A percentile compares a stretch with the other conserved stretches of the same genome.
Conservation (phyloP, 2,113 vertebrate species). For the Thryonomys swinderianus region DNA sequence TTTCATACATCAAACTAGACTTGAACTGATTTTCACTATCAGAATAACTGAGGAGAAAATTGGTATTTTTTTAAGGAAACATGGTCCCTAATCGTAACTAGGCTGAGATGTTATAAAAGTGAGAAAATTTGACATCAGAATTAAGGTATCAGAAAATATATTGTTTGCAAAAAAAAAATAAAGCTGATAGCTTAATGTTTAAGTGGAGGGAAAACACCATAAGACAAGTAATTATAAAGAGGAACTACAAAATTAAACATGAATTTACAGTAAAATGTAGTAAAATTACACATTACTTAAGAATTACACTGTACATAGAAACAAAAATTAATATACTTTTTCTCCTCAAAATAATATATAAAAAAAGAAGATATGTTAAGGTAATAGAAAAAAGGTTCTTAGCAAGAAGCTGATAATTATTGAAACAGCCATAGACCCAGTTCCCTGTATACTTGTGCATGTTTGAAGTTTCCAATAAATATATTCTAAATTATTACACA, state of each 20-base stretch:
- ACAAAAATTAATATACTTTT: constrained; percentile 8
- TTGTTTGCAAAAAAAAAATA: constrained; percentile 41
- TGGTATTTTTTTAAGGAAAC: constrained; percentile 32
- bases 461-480: constrained; percentile 15
- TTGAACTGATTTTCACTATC: constrained; percentile 43
- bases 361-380: background rate
- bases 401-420: background rate
- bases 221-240: constrained; percentile 28
- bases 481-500: constrained; percentile 27
- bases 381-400: background rate
- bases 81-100: background rate
- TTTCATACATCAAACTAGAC: constrained; percentile 1
- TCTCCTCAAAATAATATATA: constrained; percentile 52
- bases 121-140: background rate
- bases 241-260: constrained; percentile 27
- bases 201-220: constrained; percentile 25
- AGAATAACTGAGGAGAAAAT: background rate
- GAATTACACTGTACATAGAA: background rate
- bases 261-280: constrained; percentile 48
- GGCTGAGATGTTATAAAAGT: constrained; percentile 31
- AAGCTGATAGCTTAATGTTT: constrained; percentile 29
- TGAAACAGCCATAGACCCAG: background rate
- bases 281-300: background rate
- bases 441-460: background rate
- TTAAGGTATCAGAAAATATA: constrained; percentile 39